Conservation (phyloP, 2,797 vertebrate genomes). For the Capromys pilorides region DNA sequence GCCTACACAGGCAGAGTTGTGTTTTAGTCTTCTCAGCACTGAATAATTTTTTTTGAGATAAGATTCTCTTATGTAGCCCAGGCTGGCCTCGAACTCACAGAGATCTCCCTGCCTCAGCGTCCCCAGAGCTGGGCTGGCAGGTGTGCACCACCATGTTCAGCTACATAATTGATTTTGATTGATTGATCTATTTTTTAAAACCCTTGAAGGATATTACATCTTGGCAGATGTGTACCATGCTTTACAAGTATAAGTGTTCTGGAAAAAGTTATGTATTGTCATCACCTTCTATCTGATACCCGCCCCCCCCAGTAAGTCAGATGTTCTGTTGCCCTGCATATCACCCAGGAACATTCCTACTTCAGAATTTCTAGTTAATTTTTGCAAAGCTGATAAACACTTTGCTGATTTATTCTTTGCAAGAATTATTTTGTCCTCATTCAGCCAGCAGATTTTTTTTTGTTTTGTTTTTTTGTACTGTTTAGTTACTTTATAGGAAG, state of each 20-base stretch:
- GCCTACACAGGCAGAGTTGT: not conserved
- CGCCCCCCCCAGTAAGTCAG: fast-evolving
- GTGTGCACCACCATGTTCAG: not conserved
- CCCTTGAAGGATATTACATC: not conserved
- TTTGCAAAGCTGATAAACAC: not conserved
- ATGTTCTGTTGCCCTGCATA: not conserved
- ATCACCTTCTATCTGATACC: not conserved
- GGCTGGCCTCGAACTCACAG: not conserved
- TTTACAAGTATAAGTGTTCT: not conserved
- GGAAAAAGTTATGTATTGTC: not conserved
- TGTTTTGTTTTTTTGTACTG: not conserved
- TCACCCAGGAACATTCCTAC: not conserved
- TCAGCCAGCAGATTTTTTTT: not conserved
- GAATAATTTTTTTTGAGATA: not conserved
- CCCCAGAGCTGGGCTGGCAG: not conserved
- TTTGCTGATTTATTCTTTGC: fast-evolving
- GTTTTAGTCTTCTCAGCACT: not conserved
- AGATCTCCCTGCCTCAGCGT: not conserved
- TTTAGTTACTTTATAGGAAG: not conserved
- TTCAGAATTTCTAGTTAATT: fast-evolving
- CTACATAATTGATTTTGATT: not conserved
- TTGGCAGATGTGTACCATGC: not conserved
- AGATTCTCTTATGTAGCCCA: not conserved
- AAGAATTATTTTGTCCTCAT: not conserved
- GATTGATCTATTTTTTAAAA: not conserved